Evolutionary conservation across 1,140 invertebrate species (phyloP).

Genomic region (Anoplolepis gracilipes): DNA sequence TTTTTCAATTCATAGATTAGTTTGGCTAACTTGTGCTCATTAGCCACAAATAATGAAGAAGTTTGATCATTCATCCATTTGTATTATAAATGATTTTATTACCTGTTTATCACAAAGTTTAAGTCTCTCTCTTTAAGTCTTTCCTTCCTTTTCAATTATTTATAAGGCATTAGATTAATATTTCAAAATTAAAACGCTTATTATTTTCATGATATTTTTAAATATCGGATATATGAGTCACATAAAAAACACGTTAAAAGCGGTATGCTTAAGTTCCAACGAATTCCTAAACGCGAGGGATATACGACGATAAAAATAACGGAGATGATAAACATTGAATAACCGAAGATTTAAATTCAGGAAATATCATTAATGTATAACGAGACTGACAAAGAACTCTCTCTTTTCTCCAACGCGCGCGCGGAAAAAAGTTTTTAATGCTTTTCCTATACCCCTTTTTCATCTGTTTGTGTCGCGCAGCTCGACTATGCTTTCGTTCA

Average conservation of each 20-base stretch:
- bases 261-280: background rate
- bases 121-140: background rate
- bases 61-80: background rate
- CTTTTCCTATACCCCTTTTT: constrained; percentile 5
- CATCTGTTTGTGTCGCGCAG: constrained; percentile 8
- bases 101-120: background rate
- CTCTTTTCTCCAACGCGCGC: background rate
- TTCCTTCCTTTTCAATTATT: background rate
- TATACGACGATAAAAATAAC: background rate
- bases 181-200: background rate
- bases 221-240: background rate
- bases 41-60: background rate
- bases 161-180: background rate
- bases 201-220: background rate
- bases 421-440: constrained; percentile 74
- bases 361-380: constrained; percentile 49
- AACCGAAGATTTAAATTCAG: constrained; percentile 53
- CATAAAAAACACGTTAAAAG: background rate
- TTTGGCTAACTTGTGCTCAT: background rate
- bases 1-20: background rate
- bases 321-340: constrained; percentile 13
- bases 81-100: background rate
- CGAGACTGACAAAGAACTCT: background rate
- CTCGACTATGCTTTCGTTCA: background rate
- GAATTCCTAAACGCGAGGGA: background rate